Conservation (phyloP, 1,140 invertebrate species). For the Pectinophora gossypiella region DNA sequence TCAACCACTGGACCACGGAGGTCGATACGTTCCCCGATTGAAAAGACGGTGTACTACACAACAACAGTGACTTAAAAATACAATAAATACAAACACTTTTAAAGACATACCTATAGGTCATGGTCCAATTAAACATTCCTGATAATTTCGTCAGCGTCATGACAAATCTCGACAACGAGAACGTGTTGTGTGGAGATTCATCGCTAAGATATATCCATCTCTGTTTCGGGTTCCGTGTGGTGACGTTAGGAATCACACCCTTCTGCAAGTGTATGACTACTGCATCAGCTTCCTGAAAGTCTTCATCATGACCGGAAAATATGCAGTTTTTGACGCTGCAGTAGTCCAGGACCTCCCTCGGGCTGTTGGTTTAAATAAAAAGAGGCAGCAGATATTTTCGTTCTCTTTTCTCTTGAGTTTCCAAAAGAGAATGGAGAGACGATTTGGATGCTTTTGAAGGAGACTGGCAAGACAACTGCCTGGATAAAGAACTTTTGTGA, state of each 20-base stretch:
- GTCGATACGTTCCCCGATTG: too few relatives aligned
- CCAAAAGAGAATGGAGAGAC: too few relatives aligned
- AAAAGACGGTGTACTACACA: too few relatives aligned
- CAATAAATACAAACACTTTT: too few relatives aligned
- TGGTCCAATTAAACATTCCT: conserved; percentile 81
- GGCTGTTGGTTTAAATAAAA: too few relatives aligned
- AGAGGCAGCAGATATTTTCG: too few relatives aligned
- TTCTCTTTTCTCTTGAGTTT: too few relatives aligned
- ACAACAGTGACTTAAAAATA: too few relatives aligned
- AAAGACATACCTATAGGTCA: conserved; percentile 78
- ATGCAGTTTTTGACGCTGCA: conserved; percentile 5
- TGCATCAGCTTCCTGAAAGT: neutral
- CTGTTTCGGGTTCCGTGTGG: neutral
- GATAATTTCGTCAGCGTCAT: conserved; percentile 50
- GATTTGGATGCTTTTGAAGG: too few relatives aligned
- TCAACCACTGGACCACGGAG: too few relatives aligned
- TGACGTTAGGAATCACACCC: neutral
- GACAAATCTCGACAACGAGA: neutral
- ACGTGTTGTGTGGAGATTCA: conserved; percentile 2
- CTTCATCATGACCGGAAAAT: neutral
- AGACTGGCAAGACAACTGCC: too few relatives aligned
- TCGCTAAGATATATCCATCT: conserved; percentile 7
- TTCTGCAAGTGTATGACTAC: neutral
- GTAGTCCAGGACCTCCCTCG: neutral
- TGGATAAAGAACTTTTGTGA: too few relatives aligned